Evolutionary conservation across 2,797 vertebrate genomes (phyloP).

Genomic region (Brotula barbata): DNA sequence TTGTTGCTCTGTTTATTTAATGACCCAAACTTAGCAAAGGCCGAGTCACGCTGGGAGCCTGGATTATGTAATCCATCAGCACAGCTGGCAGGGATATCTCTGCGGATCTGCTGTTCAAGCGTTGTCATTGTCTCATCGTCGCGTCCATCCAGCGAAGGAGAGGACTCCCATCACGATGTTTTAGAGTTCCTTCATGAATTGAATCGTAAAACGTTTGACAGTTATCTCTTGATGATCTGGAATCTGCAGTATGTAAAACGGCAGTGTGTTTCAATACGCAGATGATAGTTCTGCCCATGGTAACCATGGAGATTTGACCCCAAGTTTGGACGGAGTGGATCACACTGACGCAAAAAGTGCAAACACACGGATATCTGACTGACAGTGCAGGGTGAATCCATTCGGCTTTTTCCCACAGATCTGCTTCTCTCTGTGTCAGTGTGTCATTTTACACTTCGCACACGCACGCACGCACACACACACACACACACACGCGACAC

Average conservation of each 20-base stretch:
- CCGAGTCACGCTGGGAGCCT: constrained; percentile 41
- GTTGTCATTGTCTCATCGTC: constrained; percentile 7
- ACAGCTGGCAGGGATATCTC: constrained; percentile 10
- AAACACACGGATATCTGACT: not conserved
- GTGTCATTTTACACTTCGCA: constrained; percentile 14
- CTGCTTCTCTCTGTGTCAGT: too few species aligned
- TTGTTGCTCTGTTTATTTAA: constrained; percentile 67
- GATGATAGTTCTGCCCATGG: too few species aligned
- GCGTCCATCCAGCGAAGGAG: too few species aligned
- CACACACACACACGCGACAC: too few species aligned
- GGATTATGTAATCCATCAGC: constrained; percentile 41
- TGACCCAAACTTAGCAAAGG: constrained; percentile 54
- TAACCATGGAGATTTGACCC: too few species aligned
- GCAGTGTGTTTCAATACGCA: not conserved
- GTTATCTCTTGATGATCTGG: not conserved
- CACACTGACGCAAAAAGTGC: not conserved
- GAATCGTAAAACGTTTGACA: not conserved
- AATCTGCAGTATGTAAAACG: not conserved
- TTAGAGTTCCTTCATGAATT: not conserved
- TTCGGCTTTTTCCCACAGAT: too few species aligned
- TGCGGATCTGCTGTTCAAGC: constrained; percentile 1
- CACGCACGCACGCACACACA: constrained; percentile 10
- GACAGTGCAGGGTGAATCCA: too few species aligned
- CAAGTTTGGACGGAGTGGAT: too few species aligned
- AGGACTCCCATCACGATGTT: too few species aligned